Percentiles rank a stretch among this genome's conserved stretches.
phyloP scores from a whole-genome alignment of 1,140 invertebrate species.

The Drosophila mauritiana region DNA sequence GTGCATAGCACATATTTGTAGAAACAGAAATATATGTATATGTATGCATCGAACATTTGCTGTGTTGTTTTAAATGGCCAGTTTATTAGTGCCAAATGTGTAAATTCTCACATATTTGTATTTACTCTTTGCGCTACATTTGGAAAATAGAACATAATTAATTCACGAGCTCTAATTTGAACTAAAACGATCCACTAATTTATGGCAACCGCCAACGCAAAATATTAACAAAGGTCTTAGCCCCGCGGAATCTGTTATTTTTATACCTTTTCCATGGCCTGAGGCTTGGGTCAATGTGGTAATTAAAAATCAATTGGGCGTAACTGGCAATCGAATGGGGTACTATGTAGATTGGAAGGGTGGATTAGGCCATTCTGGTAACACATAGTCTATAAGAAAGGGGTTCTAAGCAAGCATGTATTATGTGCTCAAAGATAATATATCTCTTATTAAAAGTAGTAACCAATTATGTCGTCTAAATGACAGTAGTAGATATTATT shows the following conservation, averaged over 20 bases:
- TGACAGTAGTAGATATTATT: no score
- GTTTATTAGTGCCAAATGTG: slow-evolving; percentile 55
- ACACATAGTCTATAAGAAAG: not conserved
- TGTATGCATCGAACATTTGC: slow-evolving; percentile 36
- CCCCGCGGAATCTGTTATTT: slow-evolving; percentile 10
- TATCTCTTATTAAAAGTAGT: no score
- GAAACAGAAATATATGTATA: slow-evolving; percentile 5
- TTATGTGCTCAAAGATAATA: no score
- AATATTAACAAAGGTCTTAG: slow-evolving; percentile 46
- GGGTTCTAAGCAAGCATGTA: not conserved
- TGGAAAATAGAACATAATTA: slow-evolving; percentile 55
- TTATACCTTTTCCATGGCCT: slow-evolving; percentile 9
- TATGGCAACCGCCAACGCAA: slow-evolving; percentile 53
- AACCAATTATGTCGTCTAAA: no score
- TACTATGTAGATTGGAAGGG: not conserved
- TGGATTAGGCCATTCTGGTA: not conserved
- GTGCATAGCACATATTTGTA: slow-evolving; percentile 12
- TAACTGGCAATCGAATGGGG: slow-evolving; percentile 31
- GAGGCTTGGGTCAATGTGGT: slow-evolving; percentile 60
- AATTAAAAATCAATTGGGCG: slow-evolving; percentile 81
- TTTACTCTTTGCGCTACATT: slow-evolving; percentile 8
- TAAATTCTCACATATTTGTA: slow-evolving; percentile 21
- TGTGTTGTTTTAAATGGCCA: slow-evolving; percentile 67
- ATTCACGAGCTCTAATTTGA: slow-evolving; percentile 71
- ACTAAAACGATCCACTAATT: slow-evolving; percentile 65